These are phyloP conservation scores for Torymus aiolomorphi DNA, from an alignment of 2,888 invertebrate species.

Conservation along the genomic window DNA sequence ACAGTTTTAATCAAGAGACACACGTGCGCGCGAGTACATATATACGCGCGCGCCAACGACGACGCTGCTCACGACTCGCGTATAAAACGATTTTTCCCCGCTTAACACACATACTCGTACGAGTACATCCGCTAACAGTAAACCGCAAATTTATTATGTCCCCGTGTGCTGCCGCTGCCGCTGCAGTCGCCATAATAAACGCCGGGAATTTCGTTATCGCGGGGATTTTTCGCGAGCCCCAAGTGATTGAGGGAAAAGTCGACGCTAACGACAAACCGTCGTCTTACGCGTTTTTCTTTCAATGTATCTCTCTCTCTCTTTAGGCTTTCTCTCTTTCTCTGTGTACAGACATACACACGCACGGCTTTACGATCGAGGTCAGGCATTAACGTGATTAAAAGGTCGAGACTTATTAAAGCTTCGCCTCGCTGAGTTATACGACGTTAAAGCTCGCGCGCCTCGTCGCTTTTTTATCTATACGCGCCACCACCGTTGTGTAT, in stretches of 20 bases:
- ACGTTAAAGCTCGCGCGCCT: too few species aligned
- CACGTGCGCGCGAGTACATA: too few species aligned
- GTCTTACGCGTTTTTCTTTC: background rate
- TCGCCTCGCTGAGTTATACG: background rate
- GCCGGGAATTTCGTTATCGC: conserved; percentile 34
- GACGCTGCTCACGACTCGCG: background rate
- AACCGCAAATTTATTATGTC: conserved; percentile 25
- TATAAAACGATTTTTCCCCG: conserved; percentile 15
- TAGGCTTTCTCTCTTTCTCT: conserved; percentile 5
- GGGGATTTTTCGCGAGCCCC: background rate
- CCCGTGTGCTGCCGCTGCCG: background rate
- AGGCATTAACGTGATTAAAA: conserved; percentile 42
- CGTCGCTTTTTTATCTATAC: too few species aligned
- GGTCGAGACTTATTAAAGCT: conserved; percentile 38
- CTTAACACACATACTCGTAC: too few species aligned
- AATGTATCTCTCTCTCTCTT: conserved; percentile 4
- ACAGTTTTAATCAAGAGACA: background rate
- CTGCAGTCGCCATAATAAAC: conserved; percentile 18
- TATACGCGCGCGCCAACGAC: too few species aligned
- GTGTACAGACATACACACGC: too few species aligned
- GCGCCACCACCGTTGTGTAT: too few species aligned
- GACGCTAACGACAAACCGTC: conserved; percentile 1
- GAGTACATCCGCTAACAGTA: background rate
- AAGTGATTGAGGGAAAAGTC: conserved; percentile 27
- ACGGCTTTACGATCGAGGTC: conserved; percentile 42